Percentiles rank a stretch among this genome's conserved stretches.
phyloP scores from a whole-genome alignment of 2,797 vertebrate genomes.

The Clamator glandarius region DNA sequence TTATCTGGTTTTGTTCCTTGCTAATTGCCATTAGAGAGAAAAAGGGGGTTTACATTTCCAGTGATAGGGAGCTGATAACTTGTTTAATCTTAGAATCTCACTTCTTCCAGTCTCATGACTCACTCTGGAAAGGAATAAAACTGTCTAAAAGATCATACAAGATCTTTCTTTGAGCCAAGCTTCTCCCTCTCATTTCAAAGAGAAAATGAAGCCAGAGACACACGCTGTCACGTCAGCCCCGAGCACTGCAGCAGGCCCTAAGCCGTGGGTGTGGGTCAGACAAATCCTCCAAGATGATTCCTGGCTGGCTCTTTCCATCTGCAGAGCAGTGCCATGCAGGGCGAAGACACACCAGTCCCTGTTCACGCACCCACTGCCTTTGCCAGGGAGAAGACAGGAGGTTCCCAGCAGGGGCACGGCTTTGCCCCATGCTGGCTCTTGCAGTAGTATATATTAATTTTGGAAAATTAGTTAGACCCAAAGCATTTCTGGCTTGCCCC shows the following conservation, averaged over 20 bases:
- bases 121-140: not conserved
- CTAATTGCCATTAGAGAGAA: constrained; percentile 23
- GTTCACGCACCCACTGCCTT: accelerated
- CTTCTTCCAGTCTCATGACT: not conserved
- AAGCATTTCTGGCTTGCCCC: not conserved
- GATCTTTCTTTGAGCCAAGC: not conserved
- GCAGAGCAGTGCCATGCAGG: not conserved
- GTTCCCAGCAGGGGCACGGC: accelerated
- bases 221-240: not conserved
- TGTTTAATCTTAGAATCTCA: not conserved
- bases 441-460: not conserved
- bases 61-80: constrained; percentile 16
- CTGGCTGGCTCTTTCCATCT: not conserved
- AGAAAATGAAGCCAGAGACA: not conserved
- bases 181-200: not conserved
- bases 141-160: not conserved
- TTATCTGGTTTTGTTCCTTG: constrained; percentile 28
- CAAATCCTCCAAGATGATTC: not conserved
- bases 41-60: not conserved
- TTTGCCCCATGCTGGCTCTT: not conserved
- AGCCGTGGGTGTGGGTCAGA: not conserved
- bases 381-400: not conserved
- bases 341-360: not conserved
- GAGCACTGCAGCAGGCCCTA: accelerated
- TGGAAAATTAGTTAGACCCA: not conserved